A percentile compares a stretch with the other conserved stretches of the same genome.
Evolutionary conservation across 1,140 invertebrate species (phyloP).

Genomic region (Drosophila pruinosa): DNA sequence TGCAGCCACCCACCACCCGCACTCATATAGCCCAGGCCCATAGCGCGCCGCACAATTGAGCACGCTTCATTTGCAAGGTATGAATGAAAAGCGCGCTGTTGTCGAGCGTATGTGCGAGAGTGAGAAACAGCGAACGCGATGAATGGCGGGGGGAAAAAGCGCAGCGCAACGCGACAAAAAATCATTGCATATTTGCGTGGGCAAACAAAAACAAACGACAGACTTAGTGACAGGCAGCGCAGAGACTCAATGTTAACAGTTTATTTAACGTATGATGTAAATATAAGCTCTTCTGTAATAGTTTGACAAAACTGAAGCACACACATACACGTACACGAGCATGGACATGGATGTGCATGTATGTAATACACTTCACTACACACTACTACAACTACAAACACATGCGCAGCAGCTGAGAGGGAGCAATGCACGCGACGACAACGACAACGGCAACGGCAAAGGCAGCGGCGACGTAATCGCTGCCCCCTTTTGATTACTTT

Average conservation of each 20-base stretch:
- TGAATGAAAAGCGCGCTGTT: constrained; percentile 61
- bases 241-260: constrained; percentile 51
- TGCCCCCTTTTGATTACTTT: constrained; percentile 68
- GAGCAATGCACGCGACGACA: constrained; percentile 68
- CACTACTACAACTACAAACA: constrained; percentile 41
- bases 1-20: constrained; percentile 12
- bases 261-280: constrained; percentile 78
- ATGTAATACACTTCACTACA: constrained; percentile 31
- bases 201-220: constrained; percentile 65
- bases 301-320: constrained; percentile 52
- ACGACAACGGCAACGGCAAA: constrained; percentile 27
- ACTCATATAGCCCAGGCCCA: background rate
- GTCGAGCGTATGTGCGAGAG: background rate
- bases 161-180: constrained; percentile 37
- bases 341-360: background rate
- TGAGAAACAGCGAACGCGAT: background rate
- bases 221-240: constrained; percentile 7
- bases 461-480: constrained; percentile 41
- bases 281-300: constrained; percentile 75
- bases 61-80: constrained; percentile 64
- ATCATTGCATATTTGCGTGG: constrained; percentile 79
- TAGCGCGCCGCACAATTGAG: constrained; percentile 43
- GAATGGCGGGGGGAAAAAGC: background rate
- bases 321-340: background rate
- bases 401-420: constrained; percentile 74